Evolutionary conservation across 1,140 invertebrate genomes (phyloP).

Genomic region (Scylla paramamosain): DNA sequence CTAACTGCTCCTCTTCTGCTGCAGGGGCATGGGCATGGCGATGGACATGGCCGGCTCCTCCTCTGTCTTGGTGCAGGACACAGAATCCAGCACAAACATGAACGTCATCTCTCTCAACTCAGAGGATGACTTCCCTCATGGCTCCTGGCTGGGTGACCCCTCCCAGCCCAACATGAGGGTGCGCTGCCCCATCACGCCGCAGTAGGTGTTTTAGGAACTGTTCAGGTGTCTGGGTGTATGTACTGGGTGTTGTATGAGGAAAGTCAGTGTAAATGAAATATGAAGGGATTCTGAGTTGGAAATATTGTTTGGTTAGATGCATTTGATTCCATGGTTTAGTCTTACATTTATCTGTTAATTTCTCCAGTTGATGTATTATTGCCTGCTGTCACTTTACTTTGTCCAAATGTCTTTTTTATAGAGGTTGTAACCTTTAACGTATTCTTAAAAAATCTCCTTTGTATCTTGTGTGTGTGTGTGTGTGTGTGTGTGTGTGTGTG

Average conservation of each 20-base stretch:
- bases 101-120: constrained; percentile 79
- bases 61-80: constrained; percentile 54
- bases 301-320: too few species aligned
- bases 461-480: too few species aligned
- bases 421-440: too few species aligned
- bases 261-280: too few species aligned
- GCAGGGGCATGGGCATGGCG: constrained; percentile 65
- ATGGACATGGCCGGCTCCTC: constrained; percentile 38
- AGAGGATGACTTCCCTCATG: constrained; percentile 82
- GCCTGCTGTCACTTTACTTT: too few species aligned
- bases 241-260: neutral
- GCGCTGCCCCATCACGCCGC: constrained; percentile 81
- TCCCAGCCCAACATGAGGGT: constrained; percentile 82
- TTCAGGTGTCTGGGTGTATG: neutral
- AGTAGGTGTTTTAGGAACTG: constrained; percentile 78
- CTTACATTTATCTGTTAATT: too few species aligned
- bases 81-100: constrained; percentile 57
- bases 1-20: neutral
- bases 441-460: too few species aligned
- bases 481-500: too few species aligned
- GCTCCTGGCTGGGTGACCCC: constrained; percentile 83
- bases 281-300: too few species aligned
- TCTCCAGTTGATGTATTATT: too few species aligned
- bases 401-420: too few species aligned
- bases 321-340: too few species aligned